Evolutionary conservation across 2,797 vertebrate species (phyloP).

Genomic region (Pseudocheirus occidentalis): DNA sequence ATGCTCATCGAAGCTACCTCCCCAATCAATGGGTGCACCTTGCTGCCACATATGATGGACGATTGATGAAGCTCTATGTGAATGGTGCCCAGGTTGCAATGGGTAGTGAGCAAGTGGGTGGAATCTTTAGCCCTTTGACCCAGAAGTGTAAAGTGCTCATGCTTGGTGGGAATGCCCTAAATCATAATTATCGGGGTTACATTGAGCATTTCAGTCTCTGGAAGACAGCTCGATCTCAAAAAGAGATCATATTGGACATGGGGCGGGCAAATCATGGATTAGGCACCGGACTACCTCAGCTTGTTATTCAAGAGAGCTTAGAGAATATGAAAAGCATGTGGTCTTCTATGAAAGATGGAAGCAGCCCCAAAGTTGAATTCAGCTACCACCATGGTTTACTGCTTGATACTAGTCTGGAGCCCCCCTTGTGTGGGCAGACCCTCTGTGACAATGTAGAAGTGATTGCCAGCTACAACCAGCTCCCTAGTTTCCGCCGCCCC

Average conservation of each 20-base stretch:
- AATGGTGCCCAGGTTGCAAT: constrained; percentile 96
- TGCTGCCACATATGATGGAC: constrained; percentile 93
- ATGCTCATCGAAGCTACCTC: constrained; percentile 92
- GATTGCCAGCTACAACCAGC: constrained; percentile 94
- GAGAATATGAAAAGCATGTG: constrained; percentile 92
- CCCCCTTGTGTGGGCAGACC: constrained; percentile 96
- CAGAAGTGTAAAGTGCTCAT: constrained; percentile 98
- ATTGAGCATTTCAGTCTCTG: constrained; percentile 94
- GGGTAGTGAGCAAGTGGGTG: constrained; percentile 94
- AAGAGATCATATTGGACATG: constrained; percentile 93
- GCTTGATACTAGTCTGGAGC: constrained; percentile 92
- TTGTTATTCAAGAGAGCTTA: constrained; percentile 95
- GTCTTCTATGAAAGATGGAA: constrained; percentile 89
- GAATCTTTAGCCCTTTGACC: constrained; percentile 95
- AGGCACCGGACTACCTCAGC: constrained; percentile 89
- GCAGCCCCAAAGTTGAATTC: constrained; percentile 85
- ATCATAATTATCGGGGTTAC: constrained; percentile 95
- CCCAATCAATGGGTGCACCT: constrained; percentile 95
- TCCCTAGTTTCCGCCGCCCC: constrained; percentile 90
- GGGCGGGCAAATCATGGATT: constrained; percentile 86
- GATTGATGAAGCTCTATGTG: constrained; percentile 95
- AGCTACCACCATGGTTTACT: constrained; percentile 85
- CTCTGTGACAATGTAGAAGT: constrained; percentile 95
- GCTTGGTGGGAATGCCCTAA: constrained; percentile 94
- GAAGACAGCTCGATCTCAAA: constrained; percentile 92